These are phyloP conservation scores for Bolborhynchus lineola DNA, from an alignment of 2,113 vertebrate species.

Conservation along the genomic window DNA sequence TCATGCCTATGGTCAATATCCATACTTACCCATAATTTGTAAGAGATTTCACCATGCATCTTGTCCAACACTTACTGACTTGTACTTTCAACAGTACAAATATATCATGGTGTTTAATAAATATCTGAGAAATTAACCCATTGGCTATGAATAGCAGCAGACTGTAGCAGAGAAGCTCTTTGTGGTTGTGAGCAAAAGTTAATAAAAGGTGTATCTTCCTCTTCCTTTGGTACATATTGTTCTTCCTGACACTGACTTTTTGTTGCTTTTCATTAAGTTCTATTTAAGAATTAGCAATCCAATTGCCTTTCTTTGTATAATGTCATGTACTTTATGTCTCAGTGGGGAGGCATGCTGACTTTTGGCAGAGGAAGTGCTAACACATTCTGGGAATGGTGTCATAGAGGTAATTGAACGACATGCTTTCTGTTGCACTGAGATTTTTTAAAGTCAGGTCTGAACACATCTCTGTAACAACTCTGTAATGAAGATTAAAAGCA, in stretches of 20 bases:
- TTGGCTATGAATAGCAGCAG: neutral
- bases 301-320: neutral
- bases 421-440: neutral
- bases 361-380: neutral
- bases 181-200: neutral
- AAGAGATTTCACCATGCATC: neutral
- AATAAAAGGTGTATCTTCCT: neutral
- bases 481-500: neutral
- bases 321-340: neutral
- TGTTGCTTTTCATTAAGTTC: neutral
- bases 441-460: neutral
- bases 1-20: neutral
- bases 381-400: neutral
- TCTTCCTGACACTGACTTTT: neutral
- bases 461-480: neutral
- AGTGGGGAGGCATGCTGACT: neutral
- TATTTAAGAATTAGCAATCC: constrained; percentile 14
- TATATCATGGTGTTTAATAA: neutral
- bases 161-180: neutral
- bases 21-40: constrained; percentile 16
- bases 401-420: neutral
- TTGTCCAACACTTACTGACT: constrained; percentile 21
- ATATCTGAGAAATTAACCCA: neutral
- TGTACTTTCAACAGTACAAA: constrained; percentile 17
- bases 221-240: neutral